phyloP scores from a whole-genome alignment of 2,113 vertebrate species.

The Motacilla tschutschensis region DNA sequence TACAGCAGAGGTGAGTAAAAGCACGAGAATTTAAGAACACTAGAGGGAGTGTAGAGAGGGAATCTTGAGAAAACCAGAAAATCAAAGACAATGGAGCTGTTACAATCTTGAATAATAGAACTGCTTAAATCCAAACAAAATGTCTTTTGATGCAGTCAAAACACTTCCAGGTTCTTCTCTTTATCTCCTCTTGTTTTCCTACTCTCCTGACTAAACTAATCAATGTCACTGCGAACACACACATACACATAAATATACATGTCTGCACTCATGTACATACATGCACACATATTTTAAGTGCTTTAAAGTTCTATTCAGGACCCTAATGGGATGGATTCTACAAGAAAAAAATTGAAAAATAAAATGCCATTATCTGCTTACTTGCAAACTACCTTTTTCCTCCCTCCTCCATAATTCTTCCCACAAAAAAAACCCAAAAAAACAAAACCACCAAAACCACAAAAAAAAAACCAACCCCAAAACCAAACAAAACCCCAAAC shows the following conservation, averaged over 20 bases:
- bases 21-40: background rate
- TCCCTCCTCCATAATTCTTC: background rate
- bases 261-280: background rate
- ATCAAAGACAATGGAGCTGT: background rate
- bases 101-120: background rate
- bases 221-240: background rate
- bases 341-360: background rate
- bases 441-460: too few species aligned
- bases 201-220: background rate
- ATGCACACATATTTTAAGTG: background rate
- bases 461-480: too few species aligned
- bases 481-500: background rate
- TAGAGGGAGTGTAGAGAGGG: background rate
- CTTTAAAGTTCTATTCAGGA: background rate
- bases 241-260: background rate
- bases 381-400: background rate
- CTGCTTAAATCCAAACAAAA: background rate
- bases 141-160: background rate
- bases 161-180: background rate
- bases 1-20: background rate
- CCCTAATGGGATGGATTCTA: background rate
- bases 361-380: background rate
- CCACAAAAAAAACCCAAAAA: background rate
- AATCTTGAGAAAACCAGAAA: background rate
- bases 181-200: background rate